Evolutionary conservation across 2,113 vertebrate genomes (phyloP).

Genomic region (Lathamus discolor): DNA sequence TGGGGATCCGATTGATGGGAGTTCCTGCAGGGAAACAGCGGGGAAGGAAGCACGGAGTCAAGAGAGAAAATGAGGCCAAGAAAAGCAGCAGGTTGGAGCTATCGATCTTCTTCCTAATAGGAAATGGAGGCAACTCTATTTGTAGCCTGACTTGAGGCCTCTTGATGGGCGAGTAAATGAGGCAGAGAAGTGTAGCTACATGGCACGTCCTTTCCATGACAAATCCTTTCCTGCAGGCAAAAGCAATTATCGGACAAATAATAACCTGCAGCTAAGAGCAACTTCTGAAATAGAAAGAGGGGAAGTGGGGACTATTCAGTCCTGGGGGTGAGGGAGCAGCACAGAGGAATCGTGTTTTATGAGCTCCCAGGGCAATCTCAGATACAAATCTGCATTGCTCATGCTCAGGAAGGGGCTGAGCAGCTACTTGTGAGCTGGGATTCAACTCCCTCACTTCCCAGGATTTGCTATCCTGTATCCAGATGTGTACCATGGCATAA

Average conservation of each 20-base stretch:
- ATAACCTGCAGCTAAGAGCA: neutral
- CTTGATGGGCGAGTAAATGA: neutral
- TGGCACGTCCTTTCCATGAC: neutral
- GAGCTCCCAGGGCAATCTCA: neutral
- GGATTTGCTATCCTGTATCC: neutral
- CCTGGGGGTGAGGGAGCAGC: neutral
- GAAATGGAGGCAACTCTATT: neutral
- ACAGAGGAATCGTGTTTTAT: neutral
- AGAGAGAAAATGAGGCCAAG: neutral
- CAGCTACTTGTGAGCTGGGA: fast-evolving
- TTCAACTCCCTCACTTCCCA: neutral
- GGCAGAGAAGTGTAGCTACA: neutral
- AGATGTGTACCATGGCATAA: neutral
- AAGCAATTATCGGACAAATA: constrained; percentile 22
- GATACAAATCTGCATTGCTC: neutral
- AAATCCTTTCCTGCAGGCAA: constrained; percentile 27
- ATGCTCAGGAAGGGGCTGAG: neutral
- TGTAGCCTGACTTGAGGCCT: neutral
- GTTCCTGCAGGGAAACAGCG: constrained; percentile 78
- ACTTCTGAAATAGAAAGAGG: neutral
- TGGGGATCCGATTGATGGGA: constrained; percentile 96
- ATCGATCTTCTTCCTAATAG: neutral
- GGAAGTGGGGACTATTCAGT: neutral
- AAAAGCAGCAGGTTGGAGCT: neutral
- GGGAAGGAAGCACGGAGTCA: neutral